phyloP scores from a whole-genome alignment of 1,140 invertebrate species.

The Drosophila auraria region DNA sequence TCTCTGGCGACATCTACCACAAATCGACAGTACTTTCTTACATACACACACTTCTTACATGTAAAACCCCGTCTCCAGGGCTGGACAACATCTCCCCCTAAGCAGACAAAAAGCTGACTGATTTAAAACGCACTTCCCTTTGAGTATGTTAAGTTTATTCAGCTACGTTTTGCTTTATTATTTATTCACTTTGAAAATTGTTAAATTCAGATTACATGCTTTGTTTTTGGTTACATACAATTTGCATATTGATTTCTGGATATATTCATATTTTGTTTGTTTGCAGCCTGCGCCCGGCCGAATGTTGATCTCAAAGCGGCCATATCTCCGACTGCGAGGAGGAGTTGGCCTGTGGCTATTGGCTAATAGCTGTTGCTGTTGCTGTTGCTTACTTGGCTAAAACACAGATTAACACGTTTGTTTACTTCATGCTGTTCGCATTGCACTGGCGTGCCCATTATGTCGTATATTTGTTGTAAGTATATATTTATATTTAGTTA shows the following conservation, averaged over 20 bases:
- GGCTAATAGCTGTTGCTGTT: constrained; percentile 6
- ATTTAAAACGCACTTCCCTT: neutral
- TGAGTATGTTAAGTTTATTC: constrained; percentile 46
- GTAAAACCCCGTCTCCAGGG: neutral
- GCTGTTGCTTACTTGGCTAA: constrained; percentile 77
- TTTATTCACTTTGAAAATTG: constrained; percentile 79
- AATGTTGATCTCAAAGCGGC: constrained; percentile 25
- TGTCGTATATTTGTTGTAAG: constrained; percentile 41
- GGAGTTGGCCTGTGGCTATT: constrained; percentile 18
- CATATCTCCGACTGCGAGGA: constrained; percentile 17
- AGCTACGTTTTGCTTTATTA: constrained; percentile 77
- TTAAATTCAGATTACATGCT: constrained; percentile 81
- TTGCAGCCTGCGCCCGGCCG: constrained; percentile 30
- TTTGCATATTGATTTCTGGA: constrained; percentile 67
- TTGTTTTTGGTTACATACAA: constrained; percentile 68
- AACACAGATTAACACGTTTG: constrained; percentile 79
- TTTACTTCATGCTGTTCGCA: constrained; percentile 71
- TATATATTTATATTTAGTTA: constrained; percentile 52
- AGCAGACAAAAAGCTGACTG: constrained; percentile 1
- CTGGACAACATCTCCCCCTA: neutral
- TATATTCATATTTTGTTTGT: constrained; percentile 50
- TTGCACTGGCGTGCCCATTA: constrained; percentile 48
- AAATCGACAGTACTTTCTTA: neutral
- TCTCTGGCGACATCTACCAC: neutral
- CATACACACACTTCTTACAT: neutral